Evolutionary conservation across 2,888 invertebrate genomes (phyloP).

Genomic region (Tholera decimalis): DNA sequence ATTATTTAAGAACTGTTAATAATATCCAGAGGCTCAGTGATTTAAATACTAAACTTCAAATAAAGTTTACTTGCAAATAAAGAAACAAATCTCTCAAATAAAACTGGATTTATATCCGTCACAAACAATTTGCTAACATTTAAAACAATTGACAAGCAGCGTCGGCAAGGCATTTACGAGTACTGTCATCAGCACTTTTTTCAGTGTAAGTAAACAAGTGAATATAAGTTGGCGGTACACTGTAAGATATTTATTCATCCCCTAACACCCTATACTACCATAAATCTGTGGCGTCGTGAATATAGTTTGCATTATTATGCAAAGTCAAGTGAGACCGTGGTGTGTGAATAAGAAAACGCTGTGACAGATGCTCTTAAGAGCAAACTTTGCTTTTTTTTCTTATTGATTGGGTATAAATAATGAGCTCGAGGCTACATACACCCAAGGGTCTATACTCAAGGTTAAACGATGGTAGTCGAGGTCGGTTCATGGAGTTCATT

Average conservation of each 20-base stretch:
- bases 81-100: not conserved
- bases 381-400: slow-evolving; percentile 37
- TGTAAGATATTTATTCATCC: slow-evolving; percentile 80
- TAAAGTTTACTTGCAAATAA: not conserved
- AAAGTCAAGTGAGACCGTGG: slow-evolving; percentile 78
- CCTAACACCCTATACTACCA: slow-evolving; percentile 76
- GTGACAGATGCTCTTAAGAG: slow-evolving; percentile 68
- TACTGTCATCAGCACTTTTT: slow-evolving; percentile 53
- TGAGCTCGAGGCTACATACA: not conserved
- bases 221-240: slow-evolving; percentile 68
- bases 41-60: not conserved
- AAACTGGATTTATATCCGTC: not conserved
- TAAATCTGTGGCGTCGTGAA: slow-evolving; percentile 83
- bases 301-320: slow-evolving; percentile 87
- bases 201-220: slow-evolving; percentile 62
- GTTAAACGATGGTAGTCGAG: too few species aligned
- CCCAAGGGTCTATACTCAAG: too few species aligned
- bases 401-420: slow-evolving; percentile 42
- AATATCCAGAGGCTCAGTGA: too few species aligned
- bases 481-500: too few species aligned
- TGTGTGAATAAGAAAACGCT: slow-evolving; percentile 72
- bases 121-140: not conserved
- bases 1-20: not conserved
- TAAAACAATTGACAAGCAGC: slow-evolving; percentile 16
- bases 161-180: slow-evolving; percentile 21